Evolutionary conservation across 2,797 vertebrate genomes (phyloP).

Genomic region (Danio jaintianensis): DNA sequence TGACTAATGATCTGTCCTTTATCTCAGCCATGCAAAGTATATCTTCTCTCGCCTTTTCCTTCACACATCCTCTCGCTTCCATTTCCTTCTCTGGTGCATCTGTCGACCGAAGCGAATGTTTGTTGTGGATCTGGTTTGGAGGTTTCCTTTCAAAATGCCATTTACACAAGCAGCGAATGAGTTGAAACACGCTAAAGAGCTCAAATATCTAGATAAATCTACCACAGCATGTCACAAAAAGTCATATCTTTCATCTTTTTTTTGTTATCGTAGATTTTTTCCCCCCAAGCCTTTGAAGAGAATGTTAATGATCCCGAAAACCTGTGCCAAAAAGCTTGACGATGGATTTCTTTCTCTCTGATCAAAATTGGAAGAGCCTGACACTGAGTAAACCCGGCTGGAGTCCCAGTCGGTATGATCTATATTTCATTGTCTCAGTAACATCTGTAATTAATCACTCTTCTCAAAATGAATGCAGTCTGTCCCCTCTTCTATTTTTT

Average conservation of each 20-base stretch:
- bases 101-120: slow-evolving; percentile 33
- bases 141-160: slow-evolving; percentile 18
- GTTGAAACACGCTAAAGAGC: slow-evolving; percentile 22
- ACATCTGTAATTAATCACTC: slow-evolving; percentile 60
- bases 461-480: slow-evolving; percentile 52
- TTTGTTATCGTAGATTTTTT: slow-evolving; percentile 13
- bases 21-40: slow-evolving; percentile 46
- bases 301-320: slow-evolving; percentile 45
- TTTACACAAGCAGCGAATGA: slow-evolving; percentile 33
- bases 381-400: slow-evolving; percentile 52
- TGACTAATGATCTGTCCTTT: slow-evolving; percentile 55
- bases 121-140: slow-evolving; percentile 19
- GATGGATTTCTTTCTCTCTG: slow-evolving; percentile 42
- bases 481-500: slow-evolving; percentile 51
- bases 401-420: slow-evolving; percentile 51
- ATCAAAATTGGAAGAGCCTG: slow-evolving; percentile 53
- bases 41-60: slow-evolving; percentile 28
- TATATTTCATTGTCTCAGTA: slow-evolving; percentile 60
- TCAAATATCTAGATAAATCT: slow-evolving; percentile 30
- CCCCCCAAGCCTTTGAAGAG: slow-evolving; percentile 2
- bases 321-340: slow-evolving; percentile 33
- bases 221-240: slow-evolving; percentile 13
- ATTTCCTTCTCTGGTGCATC: slow-evolving; percentile 25
- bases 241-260: slow-evolving; percentile 16
- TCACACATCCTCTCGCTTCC: slow-evolving; percentile 7